These are phyloP conservation scores for Ceratina calcarata DNA, from an alignment of 1,140 invertebrate genomes.

Conservation along the genomic window DNA sequence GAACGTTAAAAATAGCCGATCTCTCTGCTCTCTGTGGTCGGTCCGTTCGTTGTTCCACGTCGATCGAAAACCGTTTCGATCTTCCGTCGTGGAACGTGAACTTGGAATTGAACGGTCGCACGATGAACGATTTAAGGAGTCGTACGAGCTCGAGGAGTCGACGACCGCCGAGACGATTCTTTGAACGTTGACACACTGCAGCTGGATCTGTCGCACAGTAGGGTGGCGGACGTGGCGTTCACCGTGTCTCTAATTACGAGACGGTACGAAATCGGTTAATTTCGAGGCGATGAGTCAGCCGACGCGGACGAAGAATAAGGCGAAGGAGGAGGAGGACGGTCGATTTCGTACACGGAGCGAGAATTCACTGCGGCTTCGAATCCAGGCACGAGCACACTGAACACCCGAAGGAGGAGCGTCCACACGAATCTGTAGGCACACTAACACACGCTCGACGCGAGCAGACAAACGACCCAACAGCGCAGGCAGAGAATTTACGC, in stretches of 20 bases:
- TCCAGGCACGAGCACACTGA: not conserved
- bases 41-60: not conserved
- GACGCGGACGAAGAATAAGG: not conserved
- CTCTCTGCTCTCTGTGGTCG: not conserved
- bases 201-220: not conserved
- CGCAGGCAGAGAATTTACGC: not conserved
- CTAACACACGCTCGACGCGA: not conserved
- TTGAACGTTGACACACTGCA: not conserved
- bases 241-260: not conserved
- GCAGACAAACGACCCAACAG: not conserved
- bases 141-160: slow-evolving; percentile 4
- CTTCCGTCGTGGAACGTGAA: no score
- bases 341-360: not conserved
- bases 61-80: no score
- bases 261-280: slow-evolving; percentile 5
- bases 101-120: not conserved
- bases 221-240: slow-evolving; percentile 10
- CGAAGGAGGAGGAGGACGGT: not conserved
- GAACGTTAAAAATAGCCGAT: slow-evolving; percentile 52
- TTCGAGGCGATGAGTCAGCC: slow-evolving; percentile 20
- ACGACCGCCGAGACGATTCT: slow-evolving; percentile 6
- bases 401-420: not conserved
- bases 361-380: not conserved
- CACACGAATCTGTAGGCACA: not conserved
- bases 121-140: slow-evolving; percentile 19